These are phyloP conservation scores for Mola mola DNA, from an alignment of 2,113 vertebrate genomes.

Conservation along the genomic window DNA sequence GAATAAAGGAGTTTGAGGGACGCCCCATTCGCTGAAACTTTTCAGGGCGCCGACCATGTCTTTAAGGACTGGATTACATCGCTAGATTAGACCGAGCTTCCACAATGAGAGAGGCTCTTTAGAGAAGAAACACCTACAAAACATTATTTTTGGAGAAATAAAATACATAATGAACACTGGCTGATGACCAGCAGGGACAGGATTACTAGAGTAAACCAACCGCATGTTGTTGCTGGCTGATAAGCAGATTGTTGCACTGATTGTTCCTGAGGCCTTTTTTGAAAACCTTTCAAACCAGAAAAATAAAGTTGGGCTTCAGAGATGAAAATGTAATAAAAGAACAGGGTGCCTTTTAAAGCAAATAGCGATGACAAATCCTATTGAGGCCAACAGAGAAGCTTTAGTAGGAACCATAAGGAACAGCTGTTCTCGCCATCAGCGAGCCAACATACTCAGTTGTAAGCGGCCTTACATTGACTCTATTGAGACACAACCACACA, in stretches of 20 bases:
- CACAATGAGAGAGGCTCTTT: too few relatives aligned
- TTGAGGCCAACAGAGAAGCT: conserved; percentile 32
- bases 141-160: too few relatives aligned
- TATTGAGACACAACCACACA: conserved; percentile 45
- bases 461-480: conserved; percentile 61
- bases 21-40: too few relatives aligned
- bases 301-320: neutral
- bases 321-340: conserved; percentile 12
- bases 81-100: too few relatives aligned
- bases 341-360: neutral
- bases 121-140: too few relatives aligned
- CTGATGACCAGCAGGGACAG: too few relatives aligned
- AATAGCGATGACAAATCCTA: conserved; percentile 30
- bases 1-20: too few relatives aligned
- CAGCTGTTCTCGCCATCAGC: conserved; percentile 58
- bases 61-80: too few relatives aligned
- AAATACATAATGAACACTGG: too few relatives aligned
- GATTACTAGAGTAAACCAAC: neutral
- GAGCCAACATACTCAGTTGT: conserved; percentile 33
- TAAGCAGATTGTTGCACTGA: neutral
- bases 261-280: neutral
- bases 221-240: too few relatives aligned
- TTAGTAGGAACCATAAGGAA: conserved; percentile 33
- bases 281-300: neutral
- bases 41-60: too few relatives aligned